These are phyloP conservation scores for Dermochelys coriacea DNA, from an alignment of 2,797 vertebrate genomes.

Conservation along the genomic window DNA sequence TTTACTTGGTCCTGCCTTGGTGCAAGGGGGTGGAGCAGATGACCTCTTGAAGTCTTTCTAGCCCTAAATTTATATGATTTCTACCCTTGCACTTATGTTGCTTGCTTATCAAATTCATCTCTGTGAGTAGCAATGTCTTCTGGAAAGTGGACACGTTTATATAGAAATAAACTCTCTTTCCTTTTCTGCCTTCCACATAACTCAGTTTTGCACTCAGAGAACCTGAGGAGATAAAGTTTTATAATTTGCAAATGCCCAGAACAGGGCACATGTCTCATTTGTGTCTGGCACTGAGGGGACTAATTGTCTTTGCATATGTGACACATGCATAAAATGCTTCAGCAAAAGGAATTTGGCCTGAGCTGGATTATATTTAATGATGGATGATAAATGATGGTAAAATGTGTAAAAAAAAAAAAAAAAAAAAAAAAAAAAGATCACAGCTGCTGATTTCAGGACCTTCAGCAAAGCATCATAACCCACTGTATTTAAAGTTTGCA, in stretches of 20 bases:
- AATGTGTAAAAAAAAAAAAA: not conserved
- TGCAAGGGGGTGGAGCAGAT: not conserved
- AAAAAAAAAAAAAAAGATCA: slow-evolving; percentile 5
- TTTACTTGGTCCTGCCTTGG: not conserved
- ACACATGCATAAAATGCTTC: not conserved
- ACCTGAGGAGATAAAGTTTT: not conserved
- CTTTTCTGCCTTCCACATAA: not conserved
- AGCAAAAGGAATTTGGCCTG: not conserved
- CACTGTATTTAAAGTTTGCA: not conserved
- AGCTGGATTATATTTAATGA: not conserved
- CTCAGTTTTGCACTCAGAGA: not conserved
- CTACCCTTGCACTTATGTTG: not conserved
- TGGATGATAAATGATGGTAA: not conserved
- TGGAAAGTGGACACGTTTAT: not conserved
- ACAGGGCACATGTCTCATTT: not conserved
- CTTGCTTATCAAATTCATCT: not conserved
- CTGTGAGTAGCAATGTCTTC: not conserved
- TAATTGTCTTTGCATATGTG: not conserved
- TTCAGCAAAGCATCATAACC: not conserved
- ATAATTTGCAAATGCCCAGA: not conserved
- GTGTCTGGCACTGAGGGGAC: not conserved
- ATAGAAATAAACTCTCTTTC: not conserved
- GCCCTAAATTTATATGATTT: not conserved
- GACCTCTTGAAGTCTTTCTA: not conserved
- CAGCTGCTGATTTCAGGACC: not conserved